Conservation (phyloP, 2,797 vertebrate species). For the Labroides dimidiatus region DNA sequence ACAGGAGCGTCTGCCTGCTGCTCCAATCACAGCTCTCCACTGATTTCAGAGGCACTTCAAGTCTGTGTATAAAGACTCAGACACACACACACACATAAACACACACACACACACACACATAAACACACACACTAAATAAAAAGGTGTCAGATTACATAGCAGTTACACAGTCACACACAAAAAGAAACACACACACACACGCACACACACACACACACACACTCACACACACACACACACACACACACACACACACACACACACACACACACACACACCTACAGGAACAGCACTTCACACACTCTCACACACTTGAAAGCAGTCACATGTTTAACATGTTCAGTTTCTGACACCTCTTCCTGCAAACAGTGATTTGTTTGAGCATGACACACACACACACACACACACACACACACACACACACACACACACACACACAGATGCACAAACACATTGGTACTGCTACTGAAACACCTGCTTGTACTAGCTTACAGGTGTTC, state of each 20-base stretch:
- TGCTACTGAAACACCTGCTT: conserved; percentile 31
- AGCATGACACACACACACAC: conserved; percentile 29
- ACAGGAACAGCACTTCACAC: background rate
- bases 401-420: conserved; percentile 18
- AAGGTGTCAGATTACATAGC: conserved; percentile 4
- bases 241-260: conserved; percentile 8
- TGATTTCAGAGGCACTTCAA: conserved; percentile 1
- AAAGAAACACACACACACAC: background rate
- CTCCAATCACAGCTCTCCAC: conserved; percentile 12
- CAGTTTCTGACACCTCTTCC: conserved; percentile 31
- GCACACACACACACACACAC: conserved; percentile 3
- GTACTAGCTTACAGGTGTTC: conserved; percentile 41
- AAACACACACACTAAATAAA: background rate
- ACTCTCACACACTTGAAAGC: conserved; percentile 28
- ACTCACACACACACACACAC: conserved; percentile 17
- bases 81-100: too few relatives aligned
- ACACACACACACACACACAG: conserved; percentile 10
- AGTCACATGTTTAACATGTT: conserved; percentile 19
- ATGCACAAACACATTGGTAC: too few relatives aligned
- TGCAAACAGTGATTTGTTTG: conserved; percentile 30
- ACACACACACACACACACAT: background rate
- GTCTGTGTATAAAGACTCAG: background rate
- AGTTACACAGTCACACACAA: conserved; percentile 7
- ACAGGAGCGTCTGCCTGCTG: background rate
- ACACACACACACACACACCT: conserved; percentile 13